Conservation (phyloP, 2,113 vertebrate genomes). For the Xiphophorus maculatus region DNA sequence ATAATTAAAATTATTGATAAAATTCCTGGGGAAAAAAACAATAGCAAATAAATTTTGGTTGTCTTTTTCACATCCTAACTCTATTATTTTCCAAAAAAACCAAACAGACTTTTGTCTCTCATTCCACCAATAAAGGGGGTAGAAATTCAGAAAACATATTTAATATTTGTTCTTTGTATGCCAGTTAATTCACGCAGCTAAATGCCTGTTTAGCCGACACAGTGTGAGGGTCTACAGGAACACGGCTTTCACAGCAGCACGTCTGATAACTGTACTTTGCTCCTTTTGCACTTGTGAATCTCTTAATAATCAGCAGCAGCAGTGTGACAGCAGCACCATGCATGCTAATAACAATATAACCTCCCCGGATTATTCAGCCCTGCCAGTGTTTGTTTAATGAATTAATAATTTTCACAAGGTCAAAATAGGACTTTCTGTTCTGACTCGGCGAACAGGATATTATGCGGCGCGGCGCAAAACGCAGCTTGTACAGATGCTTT, state of each 20-base stretch:
- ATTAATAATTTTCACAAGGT: conserved; percentile 46
- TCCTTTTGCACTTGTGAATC: conserved; percentile 25
- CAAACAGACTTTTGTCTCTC: not conserved
- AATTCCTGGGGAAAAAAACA: too few relatives aligned
- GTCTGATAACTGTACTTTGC: conserved; percentile 3
- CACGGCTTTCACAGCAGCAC: not conserved
- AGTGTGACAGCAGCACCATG: conserved; percentile 18
- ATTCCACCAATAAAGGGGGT: not conserved
- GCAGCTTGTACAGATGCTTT: conserved; percentile 17
- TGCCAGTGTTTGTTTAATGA: conserved; percentile 45
- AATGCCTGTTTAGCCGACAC: not conserved
- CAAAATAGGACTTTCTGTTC: conserved; percentile 31
- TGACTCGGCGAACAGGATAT: conserved; percentile 17
- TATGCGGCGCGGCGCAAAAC: conserved; percentile 17
- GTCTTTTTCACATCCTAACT: not conserved
- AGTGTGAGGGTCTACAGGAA: not conserved
- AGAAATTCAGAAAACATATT: not conserved
- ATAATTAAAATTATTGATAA: too few relatives aligned
- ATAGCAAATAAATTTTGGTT: not conserved
- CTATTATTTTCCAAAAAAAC: too few relatives aligned
- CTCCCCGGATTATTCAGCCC: conserved; percentile 45
- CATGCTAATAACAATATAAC: conserved; percentile 59
- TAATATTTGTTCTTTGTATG: not conserved
- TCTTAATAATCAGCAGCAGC: conserved; percentile 39
- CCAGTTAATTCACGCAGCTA: not conserved